Evolutionary conservation across 2,797 vertebrate species (phyloP), one percentile per base, ranked within the genome.

Genomic region (Enteromius paludinosus): DNA sequence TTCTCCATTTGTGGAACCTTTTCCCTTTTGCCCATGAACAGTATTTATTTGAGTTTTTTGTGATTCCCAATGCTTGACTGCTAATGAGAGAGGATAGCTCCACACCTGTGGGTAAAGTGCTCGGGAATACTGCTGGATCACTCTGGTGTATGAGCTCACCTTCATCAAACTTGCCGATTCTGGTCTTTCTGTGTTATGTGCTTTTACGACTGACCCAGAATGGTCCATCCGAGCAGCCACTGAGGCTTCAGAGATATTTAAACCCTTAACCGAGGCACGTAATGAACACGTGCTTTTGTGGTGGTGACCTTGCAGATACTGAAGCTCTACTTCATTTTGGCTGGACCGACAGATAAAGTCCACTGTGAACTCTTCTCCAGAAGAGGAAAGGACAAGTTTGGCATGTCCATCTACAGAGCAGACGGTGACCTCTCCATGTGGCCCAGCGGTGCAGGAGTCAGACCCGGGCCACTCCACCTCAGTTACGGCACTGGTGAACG

Each of bases 321-420:
- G 85, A 47, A 83, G 70, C 7, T 15, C 23, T 12, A 56, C 84
- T n/a, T 82, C 69, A 68, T 28, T 85, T 61, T 91, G 92, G 88
- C 97, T 97, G 71, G 96, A 91, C 88, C 92, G 93, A 86, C 96
- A 97, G 5, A 91, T 90, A 89, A 96, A 98, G 83, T 95, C 87
- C 0, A 97, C 93, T 0, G 90, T 94, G 89, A 98, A 97, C 56
- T 96, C 96, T 85, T 95, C 92, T 71, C 93, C 95, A 3, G 93
- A 93, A 66, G 93, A 89, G 11, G 94, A 92, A 79, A 98, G 87
- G 82, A 77, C 90, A 84, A 99, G 92, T 49, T 72, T 87, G 3
- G 96, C 95, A 1, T 86, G 90, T 20, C 95, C 96, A 77, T 95
- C 96, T 83, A 93, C 66, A 4, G 97, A 97, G 0, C 90, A 90